Evolutionary conservation across 2,888 invertebrate species (phyloP).

Genomic region (Tetranychus truncatus): DNA sequence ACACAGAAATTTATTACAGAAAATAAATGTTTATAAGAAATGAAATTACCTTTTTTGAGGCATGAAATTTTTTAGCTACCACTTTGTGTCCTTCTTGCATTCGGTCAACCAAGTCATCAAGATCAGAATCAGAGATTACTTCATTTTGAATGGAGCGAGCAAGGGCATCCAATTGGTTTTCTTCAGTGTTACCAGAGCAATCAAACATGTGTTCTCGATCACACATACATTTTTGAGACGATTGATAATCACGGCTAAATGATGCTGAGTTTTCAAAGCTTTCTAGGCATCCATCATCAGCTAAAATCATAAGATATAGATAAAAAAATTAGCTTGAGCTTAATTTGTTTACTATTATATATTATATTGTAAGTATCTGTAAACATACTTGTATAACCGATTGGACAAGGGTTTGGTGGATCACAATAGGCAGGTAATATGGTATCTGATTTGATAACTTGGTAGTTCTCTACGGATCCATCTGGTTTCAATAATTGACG

Average conservation of each 20-base stretch:
- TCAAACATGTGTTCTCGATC: slow-evolving; percentile 94
- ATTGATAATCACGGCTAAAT: slow-evolving; percentile 79
- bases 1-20: too few species aligned
- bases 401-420: slow-evolving; percentile 95
- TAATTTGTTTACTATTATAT: too few species aligned
- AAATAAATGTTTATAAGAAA: background rate
- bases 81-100: slow-evolving; percentile 31
- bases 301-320: slow-evolving; percentile 34
- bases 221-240: slow-evolving; percentile 85
- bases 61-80: slow-evolving; percentile 55
- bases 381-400: slow-evolving; percentile 59
- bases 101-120: slow-evolving; percentile 48
- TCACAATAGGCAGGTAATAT: slow-evolving; percentile 93
- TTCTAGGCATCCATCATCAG: slow-evolving; percentile 68
- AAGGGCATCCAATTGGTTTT: slow-evolving; percentile 30
- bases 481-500: slow-evolving; percentile 43
- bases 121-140: slow-evolving; percentile 34
- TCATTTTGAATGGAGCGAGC: slow-evolving; percentile 31
- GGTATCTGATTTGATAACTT: slow-evolving; percentile 64
- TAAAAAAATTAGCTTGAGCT: background rate
- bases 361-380: too few species aligned
- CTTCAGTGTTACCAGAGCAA: slow-evolving; percentile 44
- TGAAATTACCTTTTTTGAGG: background rate
- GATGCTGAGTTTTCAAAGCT: slow-evolving; percentile 86
- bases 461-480: slow-evolving; percentile 39